These are phyloP conservation scores for Andricus curvator DNA, from an alignment of 2,888 invertebrate genomes.

Conservation along the genomic window DNA sequence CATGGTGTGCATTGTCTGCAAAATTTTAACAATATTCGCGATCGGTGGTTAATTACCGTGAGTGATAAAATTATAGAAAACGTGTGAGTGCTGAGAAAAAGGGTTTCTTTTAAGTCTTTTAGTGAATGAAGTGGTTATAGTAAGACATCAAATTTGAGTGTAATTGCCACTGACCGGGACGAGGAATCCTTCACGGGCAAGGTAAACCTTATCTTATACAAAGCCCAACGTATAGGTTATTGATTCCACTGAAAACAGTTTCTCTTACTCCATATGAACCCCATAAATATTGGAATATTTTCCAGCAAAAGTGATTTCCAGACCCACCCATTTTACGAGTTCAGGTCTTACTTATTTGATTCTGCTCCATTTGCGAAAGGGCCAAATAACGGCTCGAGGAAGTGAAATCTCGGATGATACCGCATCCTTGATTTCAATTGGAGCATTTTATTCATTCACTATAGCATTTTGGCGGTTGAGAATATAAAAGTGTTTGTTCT, in stretches of 20 bases:
- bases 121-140: conserved; percentile 18
- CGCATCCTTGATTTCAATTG: conserved; percentile 18
- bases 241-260: background rate
- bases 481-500: background rate
- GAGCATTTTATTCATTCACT: background rate
- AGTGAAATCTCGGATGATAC: background rate
- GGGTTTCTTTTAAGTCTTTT: background rate
- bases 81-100: background rate
- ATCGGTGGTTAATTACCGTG: background rate
- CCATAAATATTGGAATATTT: background rate
- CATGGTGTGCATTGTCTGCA: background rate
- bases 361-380: background rate
- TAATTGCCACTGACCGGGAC: conserved; percentile 23
- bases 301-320: background rate
- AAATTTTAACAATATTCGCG: background rate
- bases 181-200: conserved; percentile 6
- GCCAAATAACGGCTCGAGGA: background rate
- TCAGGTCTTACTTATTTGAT: background rate
- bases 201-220: background rate
- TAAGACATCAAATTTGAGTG: background rate
- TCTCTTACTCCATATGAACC: background rate
- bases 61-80: background rate
- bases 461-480: conserved; percentile 5
- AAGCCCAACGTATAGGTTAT: background rate
- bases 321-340: background rate